Base-by-base conservation (phyloP, 2,797 vertebrate genomes). In the Acridotheres tristis region DNA sequence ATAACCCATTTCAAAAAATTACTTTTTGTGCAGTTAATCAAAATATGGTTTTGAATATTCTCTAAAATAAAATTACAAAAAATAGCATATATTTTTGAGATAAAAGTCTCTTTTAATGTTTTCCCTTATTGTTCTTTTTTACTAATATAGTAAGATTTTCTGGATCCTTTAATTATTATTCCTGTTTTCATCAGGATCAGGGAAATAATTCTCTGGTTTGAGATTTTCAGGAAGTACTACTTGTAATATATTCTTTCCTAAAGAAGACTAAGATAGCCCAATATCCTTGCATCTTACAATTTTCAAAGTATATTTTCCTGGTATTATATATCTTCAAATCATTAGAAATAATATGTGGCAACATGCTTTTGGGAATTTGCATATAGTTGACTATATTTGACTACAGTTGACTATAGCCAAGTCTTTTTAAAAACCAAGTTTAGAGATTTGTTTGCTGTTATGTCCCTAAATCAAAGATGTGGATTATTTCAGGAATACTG, bases 381-480 rank as follows among this genome's bases (percentile, higher is more conserved):
- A 29, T 51, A 16, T 51, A 50, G 11, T 20, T 82, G 14, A 17
- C 13, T 73, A 11, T 25, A 79, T 50, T 50, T 27, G 25, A 16
- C 15, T 51, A 27, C 29, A 47, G 11, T 22, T 82, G 16, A 17
- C 11, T 73, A 11, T 25, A 79, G 10, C 11, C 7, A 40, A n/a
- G 12, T 29, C 5, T 79, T 65, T 84, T 50, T 58, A 73, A 90
- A 91, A 73, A 27, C 4, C 11, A 66, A 5, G 21, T 42, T 85
- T 57, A 16, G 45, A n/a, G 2, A 34, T 76, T 57, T 50, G 5
- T 58, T 89, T 76, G 15, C 19, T 10, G 4, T 51, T 68, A 21
- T 0, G 0, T 3, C 1, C 1, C 77, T 69, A 13, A 27, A 23
- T 73, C 16, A 36, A 0, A 40, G 9, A 34, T 2, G 2, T 53